phyloP scores from a whole-genome alignment of 2,113 vertebrate species.

The Ammodytes marinus region DNA sequence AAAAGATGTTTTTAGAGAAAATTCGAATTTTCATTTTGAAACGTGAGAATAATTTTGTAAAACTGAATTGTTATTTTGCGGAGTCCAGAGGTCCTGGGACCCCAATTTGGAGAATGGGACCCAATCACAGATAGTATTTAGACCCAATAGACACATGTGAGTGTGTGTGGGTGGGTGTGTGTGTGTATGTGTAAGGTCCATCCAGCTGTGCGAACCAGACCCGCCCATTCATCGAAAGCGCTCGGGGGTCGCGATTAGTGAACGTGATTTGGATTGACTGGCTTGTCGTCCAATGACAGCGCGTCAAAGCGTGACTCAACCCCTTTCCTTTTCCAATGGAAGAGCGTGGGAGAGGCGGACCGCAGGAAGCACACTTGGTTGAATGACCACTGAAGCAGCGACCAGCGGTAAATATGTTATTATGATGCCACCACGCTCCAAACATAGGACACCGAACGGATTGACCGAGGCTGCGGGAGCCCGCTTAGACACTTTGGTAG shows the following conservation, averaged over 20 bases:
- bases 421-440: constrained; percentile 60
- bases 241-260: constrained; percentile 44
- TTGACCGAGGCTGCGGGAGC: constrained; percentile 25
- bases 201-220: constrained; percentile 69
- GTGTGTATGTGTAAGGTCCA: constrained; percentile 20
- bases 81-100: background rate
- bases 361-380: constrained; percentile 84
- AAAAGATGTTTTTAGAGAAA: too few relatives aligned
- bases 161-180: background rate
- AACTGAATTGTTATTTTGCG: background rate
- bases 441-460: constrained; percentile 31
- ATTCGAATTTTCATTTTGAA: background rate
- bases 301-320: constrained; percentile 71
- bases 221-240: constrained; percentile 72
- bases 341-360: constrained; percentile 74
- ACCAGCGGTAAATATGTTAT: constrained; percentile 69
- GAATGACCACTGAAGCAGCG: constrained; percentile 81
- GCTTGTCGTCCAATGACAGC: constrained; percentile 80
- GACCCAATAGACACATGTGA: too few relatives aligned
- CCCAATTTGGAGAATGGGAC: background rate
- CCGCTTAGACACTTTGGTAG: background rate
- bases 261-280: constrained; percentile 48
- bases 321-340: constrained; percentile 79
- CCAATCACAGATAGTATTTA: background rate
- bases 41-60: background rate